Evolutionary conservation across 2,888 invertebrate species (phyloP).

Genomic region (Anagyrus pseudococci): DNA sequence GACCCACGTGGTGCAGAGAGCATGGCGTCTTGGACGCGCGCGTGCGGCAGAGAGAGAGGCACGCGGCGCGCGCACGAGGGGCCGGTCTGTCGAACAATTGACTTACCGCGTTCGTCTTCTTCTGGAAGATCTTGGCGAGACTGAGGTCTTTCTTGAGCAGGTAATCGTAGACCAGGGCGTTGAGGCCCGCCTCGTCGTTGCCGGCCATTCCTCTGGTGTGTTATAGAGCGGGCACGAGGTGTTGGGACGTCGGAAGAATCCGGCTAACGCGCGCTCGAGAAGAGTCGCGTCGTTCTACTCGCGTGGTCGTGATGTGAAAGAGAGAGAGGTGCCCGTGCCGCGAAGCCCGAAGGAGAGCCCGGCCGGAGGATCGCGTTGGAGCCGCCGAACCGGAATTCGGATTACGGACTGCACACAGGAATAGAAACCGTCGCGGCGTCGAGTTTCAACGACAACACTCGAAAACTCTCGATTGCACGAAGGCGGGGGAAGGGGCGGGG

Average conservation of each 20-base stretch:
- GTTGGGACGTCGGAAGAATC: not conserved
- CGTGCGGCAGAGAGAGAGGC: not conserved
- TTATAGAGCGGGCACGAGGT: not conserved
- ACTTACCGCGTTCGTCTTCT: slow-evolving; percentile 79
- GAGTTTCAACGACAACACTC: no score
- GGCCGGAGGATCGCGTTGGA: no score
- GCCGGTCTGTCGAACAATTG: not conserved
- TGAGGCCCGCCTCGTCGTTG: slow-evolving; percentile 59
- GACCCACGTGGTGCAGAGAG: slow-evolving; percentile 46
- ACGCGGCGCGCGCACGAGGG: not conserved
- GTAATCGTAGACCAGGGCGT: slow-evolving; percentile 72
- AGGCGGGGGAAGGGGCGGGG: no score
- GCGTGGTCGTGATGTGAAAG: no score
- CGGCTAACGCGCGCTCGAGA: no score
- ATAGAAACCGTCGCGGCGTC: no score
- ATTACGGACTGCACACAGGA: no score
- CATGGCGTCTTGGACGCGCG: not conserved
- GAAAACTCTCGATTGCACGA: no score
- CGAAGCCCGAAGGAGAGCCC: no score
- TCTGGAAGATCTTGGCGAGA: slow-evolving; percentile 73
- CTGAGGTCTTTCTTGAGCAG: slow-evolving; percentile 70
- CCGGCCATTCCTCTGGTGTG: slow-evolving; percentile 62
- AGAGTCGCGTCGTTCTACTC: no score
- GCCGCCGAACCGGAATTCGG: no score
- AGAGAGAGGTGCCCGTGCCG: no score